A percentile compares a stretch with the other conserved stretches of the same genome.
These are phyloP conservation scores for Symphodus melops DNA, from an alignment of 2,113 vertebrate species.

Conservation along the genomic window DNA sequence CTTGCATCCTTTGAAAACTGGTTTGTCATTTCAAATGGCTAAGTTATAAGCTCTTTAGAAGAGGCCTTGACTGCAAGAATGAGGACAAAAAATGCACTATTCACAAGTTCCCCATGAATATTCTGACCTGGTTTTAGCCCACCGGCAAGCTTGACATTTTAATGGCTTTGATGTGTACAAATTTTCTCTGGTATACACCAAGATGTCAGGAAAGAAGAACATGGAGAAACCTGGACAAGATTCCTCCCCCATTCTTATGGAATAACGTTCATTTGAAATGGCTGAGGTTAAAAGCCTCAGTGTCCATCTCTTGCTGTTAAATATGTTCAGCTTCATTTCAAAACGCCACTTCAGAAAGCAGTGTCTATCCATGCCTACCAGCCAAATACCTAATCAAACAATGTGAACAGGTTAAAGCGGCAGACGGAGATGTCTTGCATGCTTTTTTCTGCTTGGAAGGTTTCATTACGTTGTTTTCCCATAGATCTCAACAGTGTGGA, in stretches of 20 bases:
- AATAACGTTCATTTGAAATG: constrained; percentile 3
- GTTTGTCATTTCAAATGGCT: constrained; percentile 54
- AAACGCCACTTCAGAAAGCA: constrained; percentile 5
- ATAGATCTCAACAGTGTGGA: constrained; percentile 6
- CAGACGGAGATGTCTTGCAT: neutral
- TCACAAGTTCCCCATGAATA: constrained; percentile 48
- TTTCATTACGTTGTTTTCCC: constrained; percentile 30
- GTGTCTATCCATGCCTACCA: constrained; percentile 4
- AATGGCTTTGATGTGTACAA: constrained; percentile 75
- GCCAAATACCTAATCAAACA: constrained; percentile 1
- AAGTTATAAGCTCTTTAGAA: constrained; percentile 44
- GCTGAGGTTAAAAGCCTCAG: constrained; percentile 15
- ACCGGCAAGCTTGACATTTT: constrained; percentile 67
- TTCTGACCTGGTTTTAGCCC: constrained; percentile 61
- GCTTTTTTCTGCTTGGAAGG: constrained; percentile 8
- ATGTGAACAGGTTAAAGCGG: constrained; percentile 1
- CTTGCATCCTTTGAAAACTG: constrained; percentile 40
- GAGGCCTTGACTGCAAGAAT: constrained; percentile 59
- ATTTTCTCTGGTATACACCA: constrained; percentile 49
- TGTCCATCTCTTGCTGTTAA: constrained; percentile 13
- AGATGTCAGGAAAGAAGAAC: constrained; percentile 34
- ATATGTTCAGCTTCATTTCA: constrained; percentile 33
- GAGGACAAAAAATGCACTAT: constrained; percentile 57
- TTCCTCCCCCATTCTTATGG: constrained; percentile 7
- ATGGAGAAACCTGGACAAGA: neutral